Base-by-base conservation (phyloP, 2,797 vertebrate genomes). In the Sebastes minor region DNA sequence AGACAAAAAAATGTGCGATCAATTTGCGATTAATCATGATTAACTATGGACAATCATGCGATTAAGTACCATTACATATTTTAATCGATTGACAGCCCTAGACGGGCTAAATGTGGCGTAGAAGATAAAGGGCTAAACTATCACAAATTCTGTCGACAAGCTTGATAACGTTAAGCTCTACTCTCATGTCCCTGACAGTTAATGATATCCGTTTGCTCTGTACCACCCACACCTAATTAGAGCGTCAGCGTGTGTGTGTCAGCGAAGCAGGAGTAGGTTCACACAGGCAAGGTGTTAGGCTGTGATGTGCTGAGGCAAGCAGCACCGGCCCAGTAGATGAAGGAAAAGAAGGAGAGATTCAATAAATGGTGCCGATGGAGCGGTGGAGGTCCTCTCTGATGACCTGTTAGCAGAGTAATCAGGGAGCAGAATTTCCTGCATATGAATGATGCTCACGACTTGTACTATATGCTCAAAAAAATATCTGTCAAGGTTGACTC, bases 251-350 rank as follows among this genome's bases (percentile, higher is more conserved):
- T 72, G 76, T 74, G 76, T 74, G 74, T 87, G 86, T 90, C 77
- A 82, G 81, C 38, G 28, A 81, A 65, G 80, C 77, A 42, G 72
- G 16, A 76, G 70, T 13, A 16, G 42, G 56, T 78, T 85, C 78
- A 83, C 59, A 65, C 60, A 60, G 67, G 49, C 83, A 84, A 90
- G 89, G 88, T 93, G 86, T 82, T 68, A 53, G 83, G 60, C 81
- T 76, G 67, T 33, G 79, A 89, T 91, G 84, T 89, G 90, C 91
- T 91, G 86, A 90, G 82, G 84, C 67, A 86, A 86, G 87, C 89
- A 89, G 83, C 69, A 13, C 52, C 3, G 59, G 61, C 28, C 82
- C 64, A 11, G 32, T 2, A 61, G 38, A 76, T 76, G 69, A 72
- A 77, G 82, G 46, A 16, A 82, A 85, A 66, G 71, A 66, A 62